Percentiles rank a stretch among this genome's conserved stretches.
phyloP scores from a whole-genome alignment of 2,888 invertebrate species.

The Seira musarum region DNA sequence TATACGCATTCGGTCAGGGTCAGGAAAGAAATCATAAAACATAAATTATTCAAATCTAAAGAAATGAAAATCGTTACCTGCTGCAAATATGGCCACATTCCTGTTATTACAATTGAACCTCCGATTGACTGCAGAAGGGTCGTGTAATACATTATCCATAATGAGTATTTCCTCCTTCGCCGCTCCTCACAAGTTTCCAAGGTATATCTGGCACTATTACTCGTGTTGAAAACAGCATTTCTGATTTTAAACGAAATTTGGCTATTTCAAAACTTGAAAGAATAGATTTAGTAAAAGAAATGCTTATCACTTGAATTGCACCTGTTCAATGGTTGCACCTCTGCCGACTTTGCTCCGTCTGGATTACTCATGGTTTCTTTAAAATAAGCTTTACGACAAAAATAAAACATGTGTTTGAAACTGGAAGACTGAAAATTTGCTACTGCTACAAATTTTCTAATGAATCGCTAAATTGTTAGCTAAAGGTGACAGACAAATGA shows the following conservation, averaged over 20 bases:
- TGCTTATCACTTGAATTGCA: no score
- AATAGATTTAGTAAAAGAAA: not conserved
- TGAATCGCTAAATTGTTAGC: no score
- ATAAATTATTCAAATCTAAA: not conserved
- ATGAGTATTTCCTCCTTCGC: slow-evolving; percentile 83
- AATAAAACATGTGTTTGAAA: no score
- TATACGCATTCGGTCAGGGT: not conserved
- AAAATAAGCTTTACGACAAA: no score
- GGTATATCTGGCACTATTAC: slow-evolving; percentile 13
- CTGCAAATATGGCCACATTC: slow-evolving; percentile 90
- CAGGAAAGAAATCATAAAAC: not conserved
- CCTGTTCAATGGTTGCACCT: slow-evolving; percentile 25
- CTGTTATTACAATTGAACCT: slow-evolving; percentile 89
- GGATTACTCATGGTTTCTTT: slow-evolving; percentile 11
- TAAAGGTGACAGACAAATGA: no score
- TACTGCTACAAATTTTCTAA: no score
- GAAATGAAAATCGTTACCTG: slow-evolving; percentile 82
- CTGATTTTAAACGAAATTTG: no score
- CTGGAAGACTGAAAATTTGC: no score
- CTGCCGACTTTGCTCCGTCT: not conserved
- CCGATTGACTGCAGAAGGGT: slow-evolving; percentile 92
- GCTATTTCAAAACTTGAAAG: no score
- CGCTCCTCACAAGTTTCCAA: slow-evolving; percentile 81
- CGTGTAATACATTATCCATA: slow-evolving; percentile 88
- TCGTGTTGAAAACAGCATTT: no score